A percentile compares a stretch with the other conserved stretches of the same genome.
phyloP scores from a whole-genome alignment of 2,797 vertebrate genomes.

The Gymnoscopelus braueri region DNA sequence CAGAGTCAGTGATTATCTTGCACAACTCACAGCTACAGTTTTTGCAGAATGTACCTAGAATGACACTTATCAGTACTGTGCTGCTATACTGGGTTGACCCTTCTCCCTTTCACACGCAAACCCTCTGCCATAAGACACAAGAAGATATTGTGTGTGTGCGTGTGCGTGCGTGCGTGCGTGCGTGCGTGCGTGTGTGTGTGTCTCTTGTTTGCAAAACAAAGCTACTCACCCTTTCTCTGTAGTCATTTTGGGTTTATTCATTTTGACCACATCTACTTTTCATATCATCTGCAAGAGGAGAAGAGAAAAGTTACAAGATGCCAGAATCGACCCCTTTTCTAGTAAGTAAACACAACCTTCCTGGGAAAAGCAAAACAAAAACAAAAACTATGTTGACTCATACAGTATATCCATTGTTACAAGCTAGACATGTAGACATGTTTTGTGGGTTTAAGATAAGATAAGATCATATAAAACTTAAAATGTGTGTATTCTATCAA shows the following conservation, averaged over 20 bases:
- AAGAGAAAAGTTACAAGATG: constrained; percentile 23
- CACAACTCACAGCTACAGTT: neutral
- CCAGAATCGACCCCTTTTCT: neutral
- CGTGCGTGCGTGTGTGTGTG: constrained; percentile 3
- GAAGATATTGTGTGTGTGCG: constrained; percentile 2
- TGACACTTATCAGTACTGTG: constrained; percentile 5
- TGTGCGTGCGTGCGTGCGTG: constrained; percentile 13
- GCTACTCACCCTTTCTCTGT: constrained; percentile 92
- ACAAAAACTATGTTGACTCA: no score
- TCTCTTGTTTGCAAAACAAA: constrained; percentile 5
- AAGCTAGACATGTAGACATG: no score
- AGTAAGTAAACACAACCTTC: no score
- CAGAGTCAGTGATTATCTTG: neutral
- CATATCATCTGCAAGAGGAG: constrained; percentile 75
- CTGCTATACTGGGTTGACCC: no score
- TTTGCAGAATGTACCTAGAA: neutral
- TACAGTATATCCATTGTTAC: no score
- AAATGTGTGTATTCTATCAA: no score
- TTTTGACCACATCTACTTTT: constrained; percentile 86
- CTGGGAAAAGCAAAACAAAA: no score
- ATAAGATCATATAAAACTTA: neutral
- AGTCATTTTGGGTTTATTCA: constrained; percentile 95
- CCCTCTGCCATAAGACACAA: constrained; percentile 7
- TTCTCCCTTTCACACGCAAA: no score
- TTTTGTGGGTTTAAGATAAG: neutral